A percentile compares a stretch with the other conserved stretches of the same genome.
phyloP scores from a whole-genome alignment of 2,888 invertebrate species.

The Eubasilissa splendida region DNA sequence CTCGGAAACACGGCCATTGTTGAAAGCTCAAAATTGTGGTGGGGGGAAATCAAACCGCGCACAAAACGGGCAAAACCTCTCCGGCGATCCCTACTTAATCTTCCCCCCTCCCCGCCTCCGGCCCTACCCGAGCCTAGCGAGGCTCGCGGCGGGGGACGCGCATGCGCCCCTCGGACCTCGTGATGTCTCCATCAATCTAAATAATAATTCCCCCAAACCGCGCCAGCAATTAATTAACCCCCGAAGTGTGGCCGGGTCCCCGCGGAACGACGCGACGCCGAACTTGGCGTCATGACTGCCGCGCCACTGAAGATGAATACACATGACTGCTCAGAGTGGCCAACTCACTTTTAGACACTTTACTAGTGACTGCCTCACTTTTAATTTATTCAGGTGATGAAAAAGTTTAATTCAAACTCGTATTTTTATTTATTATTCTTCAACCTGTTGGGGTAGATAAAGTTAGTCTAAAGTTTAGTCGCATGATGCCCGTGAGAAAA shows the following conservation, averaged over 20 bases:
- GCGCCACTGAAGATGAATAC: conserved; percentile 21
- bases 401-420: too few species aligned
- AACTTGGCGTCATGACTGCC: conserved; percentile 24
- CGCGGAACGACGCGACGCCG: conserved; percentile 31
- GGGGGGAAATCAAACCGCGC: conserved; percentile 1
- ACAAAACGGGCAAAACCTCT: background rate
- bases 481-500: too few species aligned
- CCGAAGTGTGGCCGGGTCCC: conserved; percentile 34
- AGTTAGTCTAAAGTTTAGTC: too few species aligned
- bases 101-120: too few species aligned
- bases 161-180: conserved; percentile 31
- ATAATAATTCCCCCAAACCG: conserved; percentile 57
- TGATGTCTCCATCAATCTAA: conserved; percentile 59
- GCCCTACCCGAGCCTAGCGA: background rate
- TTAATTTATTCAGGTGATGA: too few species aligned
- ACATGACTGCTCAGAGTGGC: conserved; percentile 4
- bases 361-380: too few species aligned
- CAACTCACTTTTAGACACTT: background rate
- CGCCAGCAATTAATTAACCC: conserved; percentile 57
- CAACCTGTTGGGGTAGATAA: too few species aligned
- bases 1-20: conserved; percentile 11
- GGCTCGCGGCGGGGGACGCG: background rate
- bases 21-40: background rate
- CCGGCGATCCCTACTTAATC: background rate
- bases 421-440: too few species aligned